Conservation (phyloP, 1,140 invertebrate genomes). For the Meloidogyne floridensis region DNA sequence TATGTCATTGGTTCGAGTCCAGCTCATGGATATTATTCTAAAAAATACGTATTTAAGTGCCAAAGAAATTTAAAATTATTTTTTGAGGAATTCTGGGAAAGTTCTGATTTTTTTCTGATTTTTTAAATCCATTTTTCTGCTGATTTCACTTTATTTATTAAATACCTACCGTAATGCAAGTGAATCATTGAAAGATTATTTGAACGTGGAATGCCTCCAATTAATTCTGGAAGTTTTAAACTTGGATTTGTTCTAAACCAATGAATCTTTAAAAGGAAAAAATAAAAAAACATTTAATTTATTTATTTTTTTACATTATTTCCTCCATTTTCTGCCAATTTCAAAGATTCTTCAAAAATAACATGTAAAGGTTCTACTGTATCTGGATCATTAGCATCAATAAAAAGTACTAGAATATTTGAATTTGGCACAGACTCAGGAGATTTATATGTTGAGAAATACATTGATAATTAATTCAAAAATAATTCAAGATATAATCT, state of each 20-base stretch:
- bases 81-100: too few relatives aligned
- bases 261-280: background rate
- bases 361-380: slow-evolving; percentile 20
- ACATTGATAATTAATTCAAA: too few relatives aligned
- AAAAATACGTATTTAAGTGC: too few relatives aligned
- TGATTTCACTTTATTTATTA: background rate
- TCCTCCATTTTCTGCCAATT: background rate
- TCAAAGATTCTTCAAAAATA: slow-evolving; percentile 27
- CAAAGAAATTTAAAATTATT: too few relatives aligned
- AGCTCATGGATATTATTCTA: too few relatives aligned
- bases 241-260: slow-evolving; percentile 22
- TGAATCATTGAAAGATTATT: slow-evolving; percentile 28
- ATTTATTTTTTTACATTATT: slow-evolving; percentile 2
- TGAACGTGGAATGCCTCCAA: background rate
- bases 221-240: background rate
- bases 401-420: slow-evolving; percentile 23
- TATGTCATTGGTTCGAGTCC: too few relatives aligned
- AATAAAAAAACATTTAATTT: background rate
- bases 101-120: too few relatives aligned
- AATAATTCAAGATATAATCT: too few relatives aligned
- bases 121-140: too few relatives aligned
- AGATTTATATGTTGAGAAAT: background rate
- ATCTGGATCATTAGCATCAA: slow-evolving; percentile 17
- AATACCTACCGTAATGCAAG: slow-evolving; percentile 23
- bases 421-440: background rate